Evolutionary conservation across 2,888 invertebrate species (phyloP).

Genomic region (Chamaedrilus cognettii): DNA sequence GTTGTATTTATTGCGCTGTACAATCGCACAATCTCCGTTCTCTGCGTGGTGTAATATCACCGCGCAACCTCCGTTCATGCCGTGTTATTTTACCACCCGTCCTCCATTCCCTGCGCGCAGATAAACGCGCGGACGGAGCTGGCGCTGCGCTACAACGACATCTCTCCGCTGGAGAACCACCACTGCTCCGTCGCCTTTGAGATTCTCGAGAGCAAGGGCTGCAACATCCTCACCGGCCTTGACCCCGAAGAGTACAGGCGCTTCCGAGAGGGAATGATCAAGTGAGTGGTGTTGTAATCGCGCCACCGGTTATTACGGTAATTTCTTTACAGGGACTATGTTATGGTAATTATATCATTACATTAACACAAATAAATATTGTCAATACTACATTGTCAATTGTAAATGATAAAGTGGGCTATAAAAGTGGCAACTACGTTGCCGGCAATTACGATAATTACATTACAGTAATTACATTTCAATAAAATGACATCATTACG

Average conservation of each 20-base stretch:
- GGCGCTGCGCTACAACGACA: conserved; percentile 55
- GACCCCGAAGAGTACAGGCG: conserved; percentile 58
- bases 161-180: conserved; percentile 59
- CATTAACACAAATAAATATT: neutral
- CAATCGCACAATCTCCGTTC: too few species aligned
- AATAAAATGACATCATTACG: too few species aligned
- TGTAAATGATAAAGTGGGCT: neutral
- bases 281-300: conserved; percentile 36
- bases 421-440: too few species aligned
- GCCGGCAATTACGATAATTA: too few species aligned
- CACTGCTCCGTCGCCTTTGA: conserved; percentile 58
- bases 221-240: conserved; percentile 65
- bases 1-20: neutral
- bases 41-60: too few species aligned
- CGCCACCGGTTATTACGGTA: neutral
- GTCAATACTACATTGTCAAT: neutral
- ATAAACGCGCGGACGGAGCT: conserved; percentile 59
- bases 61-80: too few species aligned
- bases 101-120: conserved; percentile 26
- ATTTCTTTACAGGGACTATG: neutral
- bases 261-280: conserved; percentile 73
- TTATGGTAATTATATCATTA: too few species aligned
- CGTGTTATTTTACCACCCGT: too few species aligned
- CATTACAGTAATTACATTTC: too few species aligned
- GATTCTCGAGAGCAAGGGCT: conserved; percentile 41